A percentile compares a stretch with the other conserved stretches of the same genome.
Evolutionary conservation across 2,797 vertebrate genomes (phyloP).

Genomic region (Neostethus bicornis): DNA sequence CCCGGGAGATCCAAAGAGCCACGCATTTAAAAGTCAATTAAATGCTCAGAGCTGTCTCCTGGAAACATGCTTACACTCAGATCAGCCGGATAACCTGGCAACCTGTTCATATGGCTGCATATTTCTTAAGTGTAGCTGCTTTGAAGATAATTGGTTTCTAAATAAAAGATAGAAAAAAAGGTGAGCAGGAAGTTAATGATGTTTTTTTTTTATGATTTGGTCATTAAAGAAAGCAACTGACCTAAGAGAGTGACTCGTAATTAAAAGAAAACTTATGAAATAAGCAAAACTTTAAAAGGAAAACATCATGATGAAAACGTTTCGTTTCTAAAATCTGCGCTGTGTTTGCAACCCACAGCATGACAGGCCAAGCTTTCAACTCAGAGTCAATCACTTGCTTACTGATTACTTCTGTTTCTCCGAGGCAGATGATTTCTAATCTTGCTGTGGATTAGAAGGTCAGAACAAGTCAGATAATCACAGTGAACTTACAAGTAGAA

Average conservation of each 20-base stretch:
- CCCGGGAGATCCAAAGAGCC: background rate
- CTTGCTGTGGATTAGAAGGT: slow-evolving; percentile 15
- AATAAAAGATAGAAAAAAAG: background rate
- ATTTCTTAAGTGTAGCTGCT: background rate
- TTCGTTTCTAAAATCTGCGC: slow-evolving; percentile 11
- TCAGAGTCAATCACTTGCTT: slow-evolving; percentile 9
- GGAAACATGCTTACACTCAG: slow-evolving; percentile 1
- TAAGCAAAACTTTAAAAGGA: background rate
- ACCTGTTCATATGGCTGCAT: background rate
- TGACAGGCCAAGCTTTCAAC: slow-evolving; percentile 8
- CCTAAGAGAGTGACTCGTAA: background rate
- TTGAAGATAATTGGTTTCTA: background rate
- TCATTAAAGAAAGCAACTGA: background rate
- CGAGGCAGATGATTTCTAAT: slow-evolving; percentile 21
- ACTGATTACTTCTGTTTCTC: slow-evolving; percentile 16
- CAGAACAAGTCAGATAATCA: slow-evolving; percentile 12
- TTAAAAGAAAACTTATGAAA: background rate
- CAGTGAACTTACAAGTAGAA: slow-evolving; percentile 93
- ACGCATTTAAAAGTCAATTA: background rate
- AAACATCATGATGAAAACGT: background rate
- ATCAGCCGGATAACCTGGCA: slow-evolving; percentile 2
- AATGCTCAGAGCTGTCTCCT: slow-evolving; percentile 5
- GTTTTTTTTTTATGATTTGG: background rate
- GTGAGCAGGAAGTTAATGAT: background rate
- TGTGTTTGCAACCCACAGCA: slow-evolving; percentile 8